A percentile compares a stretch with the other conserved stretches of the same genome.
Conservation (phyloP, 2,113 vertebrate species). For the Larimichthys polyactis region DNA sequence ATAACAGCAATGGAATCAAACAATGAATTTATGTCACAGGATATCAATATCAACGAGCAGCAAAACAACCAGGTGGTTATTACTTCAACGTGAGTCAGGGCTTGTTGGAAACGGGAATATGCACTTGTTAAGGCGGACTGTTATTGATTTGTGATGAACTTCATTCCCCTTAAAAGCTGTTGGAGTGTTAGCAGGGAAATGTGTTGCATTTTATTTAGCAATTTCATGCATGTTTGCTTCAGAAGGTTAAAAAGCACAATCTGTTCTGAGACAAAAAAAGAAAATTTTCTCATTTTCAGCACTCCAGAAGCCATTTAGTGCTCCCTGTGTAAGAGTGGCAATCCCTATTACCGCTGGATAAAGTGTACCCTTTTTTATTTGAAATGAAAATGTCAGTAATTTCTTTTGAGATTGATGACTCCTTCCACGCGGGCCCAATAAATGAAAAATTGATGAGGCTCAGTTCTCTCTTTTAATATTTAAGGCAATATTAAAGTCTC, state of each 20-base stretch:
- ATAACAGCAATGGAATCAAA: constrained; percentile 78
- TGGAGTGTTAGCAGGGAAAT: constrained; percentile 58
- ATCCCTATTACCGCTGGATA: constrained; percentile 87
- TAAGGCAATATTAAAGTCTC: constrained; percentile 90
- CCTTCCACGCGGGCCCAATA: constrained; percentile 87
- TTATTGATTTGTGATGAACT: constrained; percentile 70
- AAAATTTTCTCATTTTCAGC: constrained; percentile 78
- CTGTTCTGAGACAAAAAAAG: constrained; percentile 76
- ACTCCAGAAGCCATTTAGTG: constrained; percentile 83
- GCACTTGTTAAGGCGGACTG: constrained; percentile 64
- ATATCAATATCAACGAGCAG: constrained; percentile 67
- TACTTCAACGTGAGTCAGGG: constrained; percentile 50
- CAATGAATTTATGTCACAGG: constrained; percentile 74
- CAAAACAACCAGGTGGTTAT: constrained; percentile 68
- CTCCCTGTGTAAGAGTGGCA: constrained; percentile 79
- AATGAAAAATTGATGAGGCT: constrained; percentile 91
- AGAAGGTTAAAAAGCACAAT: constrained; percentile 80
- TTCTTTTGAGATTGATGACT: constrained; percentile 88
- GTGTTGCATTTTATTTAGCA: constrained; percentile 76
- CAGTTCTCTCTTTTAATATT: constrained; percentile 90
- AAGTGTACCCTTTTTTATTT: constrained; percentile 90
- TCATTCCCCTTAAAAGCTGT: constrained; percentile 58
- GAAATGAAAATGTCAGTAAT: constrained; percentile 91
- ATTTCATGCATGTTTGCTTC: constrained; percentile 79
- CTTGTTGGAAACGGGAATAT: constrained; percentile 57